phyloP scores from a whole-genome alignment of 2,888 invertebrate genomes.

The Ischnus inquisitorius region DNA sequence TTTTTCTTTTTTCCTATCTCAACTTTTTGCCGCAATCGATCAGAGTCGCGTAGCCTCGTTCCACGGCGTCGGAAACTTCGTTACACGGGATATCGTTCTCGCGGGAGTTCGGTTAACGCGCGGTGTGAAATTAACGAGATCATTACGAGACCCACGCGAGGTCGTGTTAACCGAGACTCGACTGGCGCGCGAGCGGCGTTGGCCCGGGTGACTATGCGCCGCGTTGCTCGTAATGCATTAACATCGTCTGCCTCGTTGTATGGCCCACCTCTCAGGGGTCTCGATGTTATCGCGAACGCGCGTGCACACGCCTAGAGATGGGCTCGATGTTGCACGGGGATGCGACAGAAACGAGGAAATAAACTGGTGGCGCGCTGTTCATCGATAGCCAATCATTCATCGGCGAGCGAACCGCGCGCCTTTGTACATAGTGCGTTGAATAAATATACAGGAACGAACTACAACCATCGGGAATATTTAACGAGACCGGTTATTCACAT shows the following conservation, averaged over 20 bases:
- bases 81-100: constrained; percentile 37
- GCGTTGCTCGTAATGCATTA: constrained; percentile 55
- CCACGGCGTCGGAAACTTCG: constrained; percentile 10
- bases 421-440: constrained; percentile 11
- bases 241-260: constrained; percentile 46
- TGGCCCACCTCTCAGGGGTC: constrained; percentile 9
- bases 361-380: constrained; percentile 44
- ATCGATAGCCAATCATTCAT: constrained; percentile 55
- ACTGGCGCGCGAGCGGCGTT: not conserved
- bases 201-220: constrained; percentile 14
- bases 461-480: constrained; percentile 43
- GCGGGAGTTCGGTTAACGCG: constrained; percentile 49
- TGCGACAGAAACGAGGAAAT: constrained; percentile 21
- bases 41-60: constrained; percentile 22
- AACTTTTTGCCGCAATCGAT: not conserved
- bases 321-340: constrained; percentile 10
- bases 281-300: constrained; percentile 62
- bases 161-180: constrained; percentile 62
- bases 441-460: constrained; percentile 20
- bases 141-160: constrained; percentile 62
- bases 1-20: not conserved
- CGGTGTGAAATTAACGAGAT: constrained; percentile 71
- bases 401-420: not conserved
- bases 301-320: constrained; percentile 21
- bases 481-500: constrained; percentile 35